A percentile compares a stretch with the other conserved stretches of the same genome.
Conservation (phyloP, 2,888 invertebrate genomes). For the Brenthis daphne region DNA sequence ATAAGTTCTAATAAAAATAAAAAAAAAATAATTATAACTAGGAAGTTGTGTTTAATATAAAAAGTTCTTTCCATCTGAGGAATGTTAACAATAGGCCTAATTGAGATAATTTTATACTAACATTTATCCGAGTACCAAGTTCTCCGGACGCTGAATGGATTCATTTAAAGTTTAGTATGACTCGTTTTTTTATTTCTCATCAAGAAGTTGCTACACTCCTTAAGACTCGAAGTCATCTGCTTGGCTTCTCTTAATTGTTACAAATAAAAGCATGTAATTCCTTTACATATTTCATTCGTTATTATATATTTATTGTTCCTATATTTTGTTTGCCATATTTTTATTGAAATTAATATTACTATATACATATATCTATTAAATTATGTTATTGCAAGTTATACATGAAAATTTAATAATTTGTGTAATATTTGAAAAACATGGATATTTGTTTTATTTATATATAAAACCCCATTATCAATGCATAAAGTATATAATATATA, state of each 20-base stretch:
- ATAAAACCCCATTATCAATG: neutral
- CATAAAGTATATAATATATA: constrained; percentile 6
- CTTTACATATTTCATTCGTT: neutral
- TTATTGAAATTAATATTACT: neutral
- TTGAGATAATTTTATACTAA: neutral
- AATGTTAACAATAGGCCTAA: constrained; percentile 1
- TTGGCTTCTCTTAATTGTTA: constrained; percentile 12
- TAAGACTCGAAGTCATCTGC: constrained; percentile 6
- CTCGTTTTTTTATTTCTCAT: constrained; percentile 1
- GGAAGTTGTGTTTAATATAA: neutral
- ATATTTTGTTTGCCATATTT: too few species aligned
- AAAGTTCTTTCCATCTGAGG: neutral
- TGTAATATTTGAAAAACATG: neutral
- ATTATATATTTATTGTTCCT: neutral
- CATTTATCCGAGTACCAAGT: constrained; percentile 7
- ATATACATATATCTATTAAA: neutral
- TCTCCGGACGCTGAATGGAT: constrained; percentile 17
- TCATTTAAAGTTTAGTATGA: constrained; percentile 23
- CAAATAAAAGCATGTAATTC: constrained; percentile 6
- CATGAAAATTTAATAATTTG: neutral
- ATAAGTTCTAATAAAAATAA: constrained; percentile 2
- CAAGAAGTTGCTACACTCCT: constrained; percentile 11
- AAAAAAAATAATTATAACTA: neutral
- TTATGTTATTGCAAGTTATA: too few species aligned
- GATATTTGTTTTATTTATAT: neutral